phyloP scores from a whole-genome alignment of 2,797 vertebrate genomes.

The Pangasius mekongensis region DNA sequence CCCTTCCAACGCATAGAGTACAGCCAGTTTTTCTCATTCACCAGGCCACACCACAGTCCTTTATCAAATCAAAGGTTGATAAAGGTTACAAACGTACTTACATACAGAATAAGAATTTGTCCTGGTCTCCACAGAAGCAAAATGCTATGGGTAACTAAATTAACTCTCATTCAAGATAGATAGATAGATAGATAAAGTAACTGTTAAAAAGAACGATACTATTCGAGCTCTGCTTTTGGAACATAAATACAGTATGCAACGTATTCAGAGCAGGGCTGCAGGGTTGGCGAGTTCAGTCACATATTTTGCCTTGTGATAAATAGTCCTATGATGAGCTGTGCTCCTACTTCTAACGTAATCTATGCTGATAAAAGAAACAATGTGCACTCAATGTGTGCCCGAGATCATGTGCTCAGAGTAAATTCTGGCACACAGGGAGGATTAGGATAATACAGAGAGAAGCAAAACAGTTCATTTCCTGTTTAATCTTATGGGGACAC shows the following conservation, averaged over 20 bases:
- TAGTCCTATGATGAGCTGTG: constrained; percentile 71
- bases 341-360: constrained; percentile 47
- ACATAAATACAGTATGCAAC: neutral
- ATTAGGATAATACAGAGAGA: constrained; percentile 30
- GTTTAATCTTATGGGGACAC: neutral
- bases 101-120: neutral
- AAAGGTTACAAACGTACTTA: neutral
- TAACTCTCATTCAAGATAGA: neutral
- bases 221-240: neutral
- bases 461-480: constrained; percentile 19
- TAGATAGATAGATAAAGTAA: neutral
- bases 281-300: neutral
- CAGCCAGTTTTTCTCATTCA: neutral
- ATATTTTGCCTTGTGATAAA: constrained; percentile 71
- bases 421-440: constrained; percentile 57
- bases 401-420: constrained; percentile 59
- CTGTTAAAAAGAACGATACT: neutral
- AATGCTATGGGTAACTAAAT: neutral
- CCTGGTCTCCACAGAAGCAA: neutral
- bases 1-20: neutral
- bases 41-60: neutral
- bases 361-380: constrained; percentile 61
- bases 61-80: neutral
- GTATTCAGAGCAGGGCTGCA: neutral
- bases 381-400: constrained; percentile 42